Evolutionary conservation across 1,140 invertebrate genomes (phyloP).

Genomic region (Hestina assimilis): DNA sequence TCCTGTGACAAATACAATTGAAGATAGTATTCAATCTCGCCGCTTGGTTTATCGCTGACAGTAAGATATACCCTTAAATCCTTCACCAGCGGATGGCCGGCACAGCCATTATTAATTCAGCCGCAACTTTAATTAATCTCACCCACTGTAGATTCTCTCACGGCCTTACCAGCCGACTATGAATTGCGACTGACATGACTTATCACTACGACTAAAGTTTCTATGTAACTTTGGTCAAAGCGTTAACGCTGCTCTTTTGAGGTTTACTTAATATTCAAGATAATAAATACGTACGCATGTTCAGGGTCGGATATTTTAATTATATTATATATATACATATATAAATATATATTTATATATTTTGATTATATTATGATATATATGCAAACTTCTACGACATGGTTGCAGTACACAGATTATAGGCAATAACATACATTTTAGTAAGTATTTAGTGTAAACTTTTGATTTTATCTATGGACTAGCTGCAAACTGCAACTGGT

Average conservation of each 20-base stretch:
- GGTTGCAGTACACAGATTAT: too few species aligned
- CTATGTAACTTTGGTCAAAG: neutral
- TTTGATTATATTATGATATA: too few species aligned
- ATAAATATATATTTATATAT: neutral
- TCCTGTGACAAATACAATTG: too few species aligned
- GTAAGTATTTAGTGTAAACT: too few species aligned
- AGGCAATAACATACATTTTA: too few species aligned
- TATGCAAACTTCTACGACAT: too few species aligned
- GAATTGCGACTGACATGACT: slow-evolving; percentile 49
- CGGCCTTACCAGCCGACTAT: slow-evolving; percentile 37
- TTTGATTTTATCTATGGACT: too few species aligned
- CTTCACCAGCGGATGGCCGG: slow-evolving; percentile 32
- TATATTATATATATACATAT: neutral
- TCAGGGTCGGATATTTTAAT: too few species aligned
- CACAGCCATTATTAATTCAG: slow-evolving; percentile 62
- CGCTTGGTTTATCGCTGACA: neutral
- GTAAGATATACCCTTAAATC: slow-evolving; percentile 21
- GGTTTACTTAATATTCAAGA: too few species aligned
- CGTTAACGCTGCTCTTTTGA: neutral
- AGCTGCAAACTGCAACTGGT: too few species aligned
- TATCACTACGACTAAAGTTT: slow-evolving; percentile 26
- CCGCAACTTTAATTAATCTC: slow-evolving; percentile 67
- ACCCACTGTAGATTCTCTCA: slow-evolving; percentile 56
- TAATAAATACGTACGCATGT: too few species aligned
- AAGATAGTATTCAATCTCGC: neutral